Percentiles rank a stretch among this genome's conserved stretches.
Evolutionary conservation across 2,113 vertebrate genomes (phyloP).

Genomic region (Excalfactoria chinensis): DNA sequence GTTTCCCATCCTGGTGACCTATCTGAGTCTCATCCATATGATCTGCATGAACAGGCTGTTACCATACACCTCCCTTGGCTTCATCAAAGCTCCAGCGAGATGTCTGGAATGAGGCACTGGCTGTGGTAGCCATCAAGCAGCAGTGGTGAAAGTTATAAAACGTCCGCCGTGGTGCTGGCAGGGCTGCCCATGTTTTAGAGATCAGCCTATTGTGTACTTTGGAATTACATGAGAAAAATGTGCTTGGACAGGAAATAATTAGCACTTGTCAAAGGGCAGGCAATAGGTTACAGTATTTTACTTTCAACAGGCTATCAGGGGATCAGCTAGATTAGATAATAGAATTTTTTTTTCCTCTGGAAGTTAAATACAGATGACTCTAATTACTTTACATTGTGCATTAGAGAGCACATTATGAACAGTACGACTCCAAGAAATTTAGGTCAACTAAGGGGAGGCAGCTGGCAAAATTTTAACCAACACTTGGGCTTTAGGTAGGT

Average conservation of each 20-base stretch:
- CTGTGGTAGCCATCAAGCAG: conserved; percentile 74
- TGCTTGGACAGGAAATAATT: conserved; percentile 88
- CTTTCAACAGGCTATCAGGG: conserved; percentile 79
- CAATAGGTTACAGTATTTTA: conserved; percentile 83
- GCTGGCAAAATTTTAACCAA: conserved; percentile 23
- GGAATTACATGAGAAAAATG: conserved; percentile 77
- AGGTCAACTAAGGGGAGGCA: conserved; percentile 41
- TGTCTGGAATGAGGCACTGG: conserved; percentile 74
- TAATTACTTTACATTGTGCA: conserved; percentile 73
- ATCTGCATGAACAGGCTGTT: conserved; percentile 83
- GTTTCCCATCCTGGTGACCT: conserved; percentile 80
- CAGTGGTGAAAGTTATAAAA: conserved; percentile 87
- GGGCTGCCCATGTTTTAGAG: conserved; percentile 61
- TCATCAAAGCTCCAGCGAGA: conserved; percentile 77
- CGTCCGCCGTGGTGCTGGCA: conserved; percentile 50
- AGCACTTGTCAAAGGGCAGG: conserved; percentile 83
- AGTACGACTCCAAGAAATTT: conserved; percentile 66
- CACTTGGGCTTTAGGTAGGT: neutral
- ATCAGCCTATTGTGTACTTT: conserved; percentile 74
- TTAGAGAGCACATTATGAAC: conserved; percentile 70
- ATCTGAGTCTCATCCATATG: conserved; percentile 75
- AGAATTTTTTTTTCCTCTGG: conserved; percentile 71
- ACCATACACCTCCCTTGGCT: conserved; percentile 77
- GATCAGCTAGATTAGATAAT: conserved; percentile 83
- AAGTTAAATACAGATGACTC: conserved; percentile 80